phyloP scores from a whole-genome alignment of 1,140 invertebrate genomes.

The Episyrphus balteatus region DNA sequence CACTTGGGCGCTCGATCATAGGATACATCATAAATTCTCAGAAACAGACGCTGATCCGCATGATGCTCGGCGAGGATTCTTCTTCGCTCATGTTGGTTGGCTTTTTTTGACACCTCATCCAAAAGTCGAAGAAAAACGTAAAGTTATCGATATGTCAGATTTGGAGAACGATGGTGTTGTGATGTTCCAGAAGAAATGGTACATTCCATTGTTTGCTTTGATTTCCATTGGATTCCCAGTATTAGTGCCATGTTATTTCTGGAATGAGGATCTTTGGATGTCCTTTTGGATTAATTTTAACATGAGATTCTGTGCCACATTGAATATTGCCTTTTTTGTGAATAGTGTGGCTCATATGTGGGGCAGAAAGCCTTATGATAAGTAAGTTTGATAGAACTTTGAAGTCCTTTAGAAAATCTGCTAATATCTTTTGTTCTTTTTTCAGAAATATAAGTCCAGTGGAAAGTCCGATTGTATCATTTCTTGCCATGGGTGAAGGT shows the following conservation, averaged over 20 bases:
- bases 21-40: constrained; percentile 72
- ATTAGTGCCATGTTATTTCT: constrained; percentile 64
- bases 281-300: constrained; percentile 79
- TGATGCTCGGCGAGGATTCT: constrained; percentile 67
- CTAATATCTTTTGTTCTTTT: constrained; percentile 1
- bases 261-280: constrained; percentile 66
- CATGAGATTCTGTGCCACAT: constrained; percentile 65
- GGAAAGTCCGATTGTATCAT: constrained; percentile 57
- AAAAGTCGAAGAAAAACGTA: constrained; percentile 63
- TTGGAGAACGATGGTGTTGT: constrained; percentile 73
- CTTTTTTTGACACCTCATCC: constrained; percentile 66
- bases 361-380: constrained; percentile 81
- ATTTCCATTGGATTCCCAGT: constrained; percentile 72
- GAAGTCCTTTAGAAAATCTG: neutral
- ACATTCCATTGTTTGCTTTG: constrained; percentile 63
- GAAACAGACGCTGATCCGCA: constrained; percentile 77
- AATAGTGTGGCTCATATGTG: constrained; percentile 88
- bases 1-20: constrained; percentile 67
- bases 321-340: constrained; percentile 87
- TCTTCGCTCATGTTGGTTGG: constrained; percentile 74
- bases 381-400: constrained; percentile 41
- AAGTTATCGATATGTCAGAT: constrained; percentile 69
- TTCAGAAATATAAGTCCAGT: constrained; percentile 58
- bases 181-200: constrained; percentile 69
- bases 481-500: constrained; percentile 67